phyloP scores from a whole-genome alignment of 2,113 vertebrate species.

The Parotia lawesii region DNA sequence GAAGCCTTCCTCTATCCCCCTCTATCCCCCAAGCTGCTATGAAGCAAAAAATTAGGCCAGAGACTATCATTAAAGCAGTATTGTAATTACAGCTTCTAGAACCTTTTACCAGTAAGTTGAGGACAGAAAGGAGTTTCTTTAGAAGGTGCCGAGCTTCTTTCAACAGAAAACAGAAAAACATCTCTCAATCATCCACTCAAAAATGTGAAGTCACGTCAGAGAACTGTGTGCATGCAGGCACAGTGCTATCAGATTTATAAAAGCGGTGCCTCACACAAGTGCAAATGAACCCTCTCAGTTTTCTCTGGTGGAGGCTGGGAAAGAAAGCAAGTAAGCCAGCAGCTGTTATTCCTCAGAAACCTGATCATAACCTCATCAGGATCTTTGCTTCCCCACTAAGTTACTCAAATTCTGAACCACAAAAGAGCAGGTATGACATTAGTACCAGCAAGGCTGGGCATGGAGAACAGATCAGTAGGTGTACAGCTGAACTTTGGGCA shows the following conservation, averaged over 20 bases:
- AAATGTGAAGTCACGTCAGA: background rate
- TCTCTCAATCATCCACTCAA: conserved; percentile 17
- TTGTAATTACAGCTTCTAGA: conserved; percentile 55
- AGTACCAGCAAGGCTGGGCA: background rate
- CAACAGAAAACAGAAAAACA: background rate
- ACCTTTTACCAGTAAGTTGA: background rate
- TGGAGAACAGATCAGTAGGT: background rate
- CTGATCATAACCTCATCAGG: background rate
- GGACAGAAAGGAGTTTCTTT: background rate
- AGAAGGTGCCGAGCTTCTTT: background rate
- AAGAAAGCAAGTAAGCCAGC: background rate
- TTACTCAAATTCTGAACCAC: background rate
- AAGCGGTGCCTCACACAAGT: background rate
- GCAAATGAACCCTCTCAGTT: conserved; percentile 6
- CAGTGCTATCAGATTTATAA: background rate
- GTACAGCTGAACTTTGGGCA: background rate
- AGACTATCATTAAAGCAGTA: conserved; percentile 27
- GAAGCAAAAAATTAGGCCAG: background rate
- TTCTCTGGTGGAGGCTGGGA: background rate
- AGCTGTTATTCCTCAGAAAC: conserved; percentile 24
- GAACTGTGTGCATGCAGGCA: background rate
- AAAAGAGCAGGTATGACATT: background rate
- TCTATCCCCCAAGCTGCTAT: background rate
- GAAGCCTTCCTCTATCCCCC: background rate
- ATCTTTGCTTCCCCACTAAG: background rate